Evolutionary conservation across 1,140 invertebrate genomes (phyloP), one percentile per base, ranked within the genome.

Genomic region (Brachionus paranguensis): DNA sequence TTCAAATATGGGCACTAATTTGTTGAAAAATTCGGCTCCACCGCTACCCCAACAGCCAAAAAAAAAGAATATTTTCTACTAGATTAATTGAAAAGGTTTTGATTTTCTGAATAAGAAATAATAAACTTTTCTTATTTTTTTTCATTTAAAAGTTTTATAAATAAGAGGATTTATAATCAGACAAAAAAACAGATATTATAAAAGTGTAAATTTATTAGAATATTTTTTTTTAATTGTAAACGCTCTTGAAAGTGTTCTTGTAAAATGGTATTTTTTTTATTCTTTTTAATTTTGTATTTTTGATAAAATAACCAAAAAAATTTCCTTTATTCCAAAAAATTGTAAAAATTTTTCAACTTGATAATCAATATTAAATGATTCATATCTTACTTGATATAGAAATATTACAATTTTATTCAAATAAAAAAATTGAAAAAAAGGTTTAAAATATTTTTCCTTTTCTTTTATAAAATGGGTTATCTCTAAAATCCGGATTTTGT

Each of bases 221-320:
- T 70, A 14, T 24, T 37, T 41, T 70, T n/a, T 37, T 70, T 29
- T 37, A 37, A 41, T 33, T 70, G 8, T 76, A 76, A 76, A 50
- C 41, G 45, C 72, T 47, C 43, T 76, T 50, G 41, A 33, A 76
- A 76, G 72, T 76, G 72, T 76, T 76, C 43, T 50, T 76, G 72
- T 76, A 76, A 47, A 76, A 76, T 76, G 20, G 27, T 29, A 3
- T 47, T 37, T 50, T 50, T 76, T 27, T 50, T 50, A 50, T 27
- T 50, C 14, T 76, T 76, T 76, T 76, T 76, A 1, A 43, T 10
- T 43, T 72, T 41, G 17, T 72, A 41, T 43, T 68, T 68, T 68
- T 68, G 55, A 64, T 29, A 64, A n/a, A 33, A n/a, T n/a, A 68
- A 68, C 27, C 65, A 60, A 60, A 60, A 60, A 60, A 24, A 60